Conservation (phyloP, 2,888 invertebrate species). For the Bugulina stolonifera region DNA sequence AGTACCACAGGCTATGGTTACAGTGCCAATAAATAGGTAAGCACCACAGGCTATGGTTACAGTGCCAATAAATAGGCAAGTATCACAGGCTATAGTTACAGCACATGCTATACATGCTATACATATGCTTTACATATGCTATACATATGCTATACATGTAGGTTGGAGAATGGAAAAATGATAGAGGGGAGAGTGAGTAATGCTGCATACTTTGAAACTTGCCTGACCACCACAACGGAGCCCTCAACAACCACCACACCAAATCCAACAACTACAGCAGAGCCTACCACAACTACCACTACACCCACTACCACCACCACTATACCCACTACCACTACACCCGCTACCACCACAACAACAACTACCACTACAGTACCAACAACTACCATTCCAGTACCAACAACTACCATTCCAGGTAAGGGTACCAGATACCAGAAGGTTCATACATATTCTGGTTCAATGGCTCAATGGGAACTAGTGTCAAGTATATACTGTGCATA, state of each 20-base stretch:
- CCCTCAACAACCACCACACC: not conserved
- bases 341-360: not conserved
- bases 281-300: not conserved
- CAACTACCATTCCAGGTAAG: not conserved
- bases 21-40: too few relatives aligned
- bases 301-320: not conserved
- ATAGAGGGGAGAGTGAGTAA: not conserved
- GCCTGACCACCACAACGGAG: not conserved
- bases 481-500: too few relatives aligned
- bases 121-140: too few relatives aligned
- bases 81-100: too few relatives aligned
- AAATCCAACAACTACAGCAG: not conserved
- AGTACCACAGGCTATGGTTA: too few relatives aligned
- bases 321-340: not conserved
- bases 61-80: too few relatives aligned
- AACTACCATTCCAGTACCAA: not conserved
- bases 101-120: too few relatives aligned
- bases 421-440: too few relatives aligned
- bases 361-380: conserved; percentile 4
- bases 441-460: too few relatives aligned
- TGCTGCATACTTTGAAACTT: not conserved
- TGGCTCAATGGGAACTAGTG: too few relatives aligned
- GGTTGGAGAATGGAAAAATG: not conserved
- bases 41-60: too few relatives aligned
- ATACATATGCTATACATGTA: too few relatives aligned